A percentile compares a stretch with the other conserved stretches of the same genome.
These are phyloP conservation scores for Ridgeia piscesae DNA, from an alignment of 1,140 invertebrate species.

Conservation along the genomic window DNA sequence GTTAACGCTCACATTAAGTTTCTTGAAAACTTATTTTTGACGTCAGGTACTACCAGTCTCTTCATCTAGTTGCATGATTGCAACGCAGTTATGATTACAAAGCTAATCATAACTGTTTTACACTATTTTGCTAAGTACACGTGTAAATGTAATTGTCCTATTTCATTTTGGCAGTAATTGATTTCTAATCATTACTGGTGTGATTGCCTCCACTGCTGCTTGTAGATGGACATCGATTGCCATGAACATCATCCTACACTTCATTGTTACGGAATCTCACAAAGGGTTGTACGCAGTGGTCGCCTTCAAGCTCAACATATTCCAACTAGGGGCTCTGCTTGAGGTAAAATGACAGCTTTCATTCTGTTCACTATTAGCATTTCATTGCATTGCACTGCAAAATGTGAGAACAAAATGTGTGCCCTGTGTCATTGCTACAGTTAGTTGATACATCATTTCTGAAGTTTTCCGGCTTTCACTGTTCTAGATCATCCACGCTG, in stretches of 20 bases:
- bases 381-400: too few relatives aligned
- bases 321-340: slow-evolving; percentile 10
- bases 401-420: too few relatives aligned
- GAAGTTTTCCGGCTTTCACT: slow-evolving; percentile 8
- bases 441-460: neutral
- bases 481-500: slow-evolving; percentile 78
- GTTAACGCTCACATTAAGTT: too few relatives aligned
- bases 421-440: too few relatives aligned
- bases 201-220: neutral
- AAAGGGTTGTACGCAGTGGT: neutral
- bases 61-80: too few relatives aligned
- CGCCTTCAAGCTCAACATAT: slow-evolving; percentile 11
- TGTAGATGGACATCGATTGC: neutral
- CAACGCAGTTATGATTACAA: too few relatives aligned
- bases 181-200: neutral
- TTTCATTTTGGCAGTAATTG: too few relatives aligned
- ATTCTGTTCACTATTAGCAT: neutral
- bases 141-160: too few relatives aligned
- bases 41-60: too few relatives aligned
- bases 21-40: too few relatives aligned
- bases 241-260: neutral
- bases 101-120: too few relatives aligned
- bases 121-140: too few relatives aligned
- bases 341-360: neutral
- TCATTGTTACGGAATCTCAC: slow-evolving; percentile 10